Conservation (phyloP, 2,888 invertebrate species). For the Erannis defoliaria region DNA sequence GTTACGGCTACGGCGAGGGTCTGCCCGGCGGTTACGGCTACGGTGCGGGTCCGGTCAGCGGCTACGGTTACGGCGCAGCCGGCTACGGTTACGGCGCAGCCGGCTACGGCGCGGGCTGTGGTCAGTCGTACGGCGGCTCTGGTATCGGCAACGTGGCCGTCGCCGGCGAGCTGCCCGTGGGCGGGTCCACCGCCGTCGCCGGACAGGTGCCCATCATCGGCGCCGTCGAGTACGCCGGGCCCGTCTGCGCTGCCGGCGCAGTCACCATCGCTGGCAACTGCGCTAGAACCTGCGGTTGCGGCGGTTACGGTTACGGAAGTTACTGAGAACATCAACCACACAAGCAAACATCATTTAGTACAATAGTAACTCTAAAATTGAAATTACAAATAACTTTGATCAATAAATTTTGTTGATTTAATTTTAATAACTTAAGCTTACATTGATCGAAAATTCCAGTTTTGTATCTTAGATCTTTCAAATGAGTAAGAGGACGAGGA, state of each 20-base stretch:
- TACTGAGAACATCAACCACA: no score
- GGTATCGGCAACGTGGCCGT: slow-evolving; percentile 35
- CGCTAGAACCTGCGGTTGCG: slow-evolving; percentile 41
- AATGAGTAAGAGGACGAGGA: no score
- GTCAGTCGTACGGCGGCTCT: slow-evolving; percentile 4
- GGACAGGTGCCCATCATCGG: slow-evolving; percentile 46
- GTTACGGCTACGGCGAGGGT: neutral
- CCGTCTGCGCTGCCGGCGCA: slow-evolving; percentile 40
- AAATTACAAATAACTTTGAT: neutral
- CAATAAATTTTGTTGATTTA: no score
- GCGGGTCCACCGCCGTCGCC: slow-evolving; percentile 27
- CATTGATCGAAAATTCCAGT: no score
- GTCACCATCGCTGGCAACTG: slow-evolving; percentile 45
- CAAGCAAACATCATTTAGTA: no score
- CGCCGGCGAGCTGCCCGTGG: slow-evolving; percentile 36
- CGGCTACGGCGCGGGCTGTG: slow-evolving; percentile 33
- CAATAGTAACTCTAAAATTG: neutral
- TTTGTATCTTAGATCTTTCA: no score
- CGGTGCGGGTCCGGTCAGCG: neutral
- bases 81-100: slow-evolving; percentile 3
- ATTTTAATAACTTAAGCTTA: no score
- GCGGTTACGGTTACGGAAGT: slow-evolving; percentile 34
- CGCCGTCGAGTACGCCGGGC: slow-evolving; percentile 44
- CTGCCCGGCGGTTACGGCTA: neutral
- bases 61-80: neutral